These are phyloP conservation scores for Nerophis ophidion DNA, from an alignment of 2,113 vertebrate genomes.

Conservation along the genomic window DNA sequence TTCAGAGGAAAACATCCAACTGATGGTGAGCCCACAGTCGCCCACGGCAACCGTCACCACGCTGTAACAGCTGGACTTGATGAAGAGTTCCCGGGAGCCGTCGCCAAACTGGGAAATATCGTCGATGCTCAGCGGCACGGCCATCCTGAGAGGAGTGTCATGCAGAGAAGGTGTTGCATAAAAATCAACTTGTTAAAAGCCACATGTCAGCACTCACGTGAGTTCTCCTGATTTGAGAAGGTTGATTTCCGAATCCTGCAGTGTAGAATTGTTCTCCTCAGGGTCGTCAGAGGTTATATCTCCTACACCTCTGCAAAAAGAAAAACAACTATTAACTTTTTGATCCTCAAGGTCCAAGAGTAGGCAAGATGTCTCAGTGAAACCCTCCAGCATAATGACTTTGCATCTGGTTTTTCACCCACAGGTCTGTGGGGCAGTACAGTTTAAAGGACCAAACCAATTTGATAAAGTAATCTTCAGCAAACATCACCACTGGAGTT, in stretches of 20 bases:
- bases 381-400: neutral
- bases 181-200: neutral
- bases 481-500: neutral
- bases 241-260: slow-evolving; percentile 88
- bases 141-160: slow-evolving; percentile 63
- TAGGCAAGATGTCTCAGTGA: neutral
- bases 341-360: neutral
- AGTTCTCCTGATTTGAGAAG: slow-evolving; percentile 87
- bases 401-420: neutral
- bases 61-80: slow-evolving; percentile 89
- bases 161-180: neutral
- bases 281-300: slow-evolving; percentile 73
- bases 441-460: neutral
- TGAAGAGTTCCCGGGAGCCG: slow-evolving; percentile 81
- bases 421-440: neutral
- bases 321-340: neutral
- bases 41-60: slow-evolving; percentile 74
- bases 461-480: neutral
- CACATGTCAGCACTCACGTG: slow-evolving; percentile 75
- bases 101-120: slow-evolving; percentile 83
- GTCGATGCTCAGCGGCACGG: slow-evolving; percentile 77
- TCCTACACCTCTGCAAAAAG: slow-evolving; percentile 52
- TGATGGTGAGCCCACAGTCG: slow-evolving; percentile 78
- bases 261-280: slow-evolving; percentile 67
- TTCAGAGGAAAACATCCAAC: slow-evolving; percentile 94